Evolutionary conservation across 2,797 vertebrate species (phyloP).

Genomic region (Paramormyrops hopkinsi): DNA sequence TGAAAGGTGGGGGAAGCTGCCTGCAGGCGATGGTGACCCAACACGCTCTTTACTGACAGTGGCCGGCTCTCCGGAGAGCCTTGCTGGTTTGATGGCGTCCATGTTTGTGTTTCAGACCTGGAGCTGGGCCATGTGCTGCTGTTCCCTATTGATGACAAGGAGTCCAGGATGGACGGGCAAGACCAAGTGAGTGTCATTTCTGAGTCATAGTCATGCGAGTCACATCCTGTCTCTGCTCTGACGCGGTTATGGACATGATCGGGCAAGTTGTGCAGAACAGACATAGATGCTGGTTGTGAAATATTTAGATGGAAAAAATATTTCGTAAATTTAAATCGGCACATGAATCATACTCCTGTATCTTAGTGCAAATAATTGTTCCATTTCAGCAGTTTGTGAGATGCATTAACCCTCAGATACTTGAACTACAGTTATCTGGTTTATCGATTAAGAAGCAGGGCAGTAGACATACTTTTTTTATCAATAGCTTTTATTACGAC

Average conservation of each 20-base stretch:
- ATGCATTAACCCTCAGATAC: neutral
- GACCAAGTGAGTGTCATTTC: conserved; percentile 65
- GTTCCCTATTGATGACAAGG: conserved; percentile 83
- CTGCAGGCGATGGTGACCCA: neutral
- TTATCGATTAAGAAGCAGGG: neutral
- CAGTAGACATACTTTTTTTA: neutral
- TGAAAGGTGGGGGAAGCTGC: conserved; percentile 73
- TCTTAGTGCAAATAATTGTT: neutral
- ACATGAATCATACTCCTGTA: neutral
- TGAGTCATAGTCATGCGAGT: neutral
- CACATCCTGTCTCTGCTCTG: neutral
- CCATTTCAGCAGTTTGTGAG: neutral
- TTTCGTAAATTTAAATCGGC: neutral
- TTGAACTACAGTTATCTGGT: neutral
- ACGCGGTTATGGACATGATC: neutral
- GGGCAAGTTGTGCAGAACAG: neutral
- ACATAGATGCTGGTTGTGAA: neutral
- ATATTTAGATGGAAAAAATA: neutral
- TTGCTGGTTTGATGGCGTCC: neutral
- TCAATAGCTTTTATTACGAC: neutral
- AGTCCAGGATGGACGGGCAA: conserved; percentile 67
- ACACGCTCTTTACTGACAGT: neutral
- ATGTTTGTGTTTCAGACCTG: conserved; percentile 65
- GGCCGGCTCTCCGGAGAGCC: neutral
- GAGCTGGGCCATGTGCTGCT: conserved; percentile 75